Evolutionary conservation across 2,797 vertebrate genomes (phyloP).

Genomic region (Huso huso): DNA sequence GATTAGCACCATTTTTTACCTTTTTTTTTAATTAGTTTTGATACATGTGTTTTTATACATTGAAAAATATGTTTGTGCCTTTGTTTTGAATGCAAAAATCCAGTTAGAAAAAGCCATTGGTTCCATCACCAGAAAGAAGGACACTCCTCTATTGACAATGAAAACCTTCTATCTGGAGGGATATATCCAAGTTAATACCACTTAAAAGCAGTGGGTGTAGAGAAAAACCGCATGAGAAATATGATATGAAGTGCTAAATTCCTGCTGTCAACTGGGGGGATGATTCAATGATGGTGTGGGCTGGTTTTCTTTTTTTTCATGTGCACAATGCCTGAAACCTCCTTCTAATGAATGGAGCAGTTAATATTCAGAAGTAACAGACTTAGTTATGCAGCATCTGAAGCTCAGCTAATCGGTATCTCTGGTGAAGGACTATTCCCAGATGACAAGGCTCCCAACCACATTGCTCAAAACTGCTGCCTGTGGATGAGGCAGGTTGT

Average conservation of each 20-base stretch:
- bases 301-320: background rate
- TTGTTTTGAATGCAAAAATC: background rate
- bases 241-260: conserved; percentile 10
- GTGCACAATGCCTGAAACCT: background rate
- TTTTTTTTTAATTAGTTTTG: no score
- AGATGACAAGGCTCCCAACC: background rate
- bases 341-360: conserved; percentile 2
- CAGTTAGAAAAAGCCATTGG: background rate
- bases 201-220: conserved; percentile 1
- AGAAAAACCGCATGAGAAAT: conserved; percentile 2
- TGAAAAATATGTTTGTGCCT: no score
- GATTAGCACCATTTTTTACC: no score
- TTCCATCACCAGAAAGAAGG: background rate
- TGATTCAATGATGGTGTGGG: conserved; percentile 4
- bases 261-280: background rate
- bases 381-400: no score
- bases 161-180: background rate
- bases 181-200: conserved; percentile 2
- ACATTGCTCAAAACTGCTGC: no score
- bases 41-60: no score
- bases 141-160: background rate
- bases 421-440: background rate
- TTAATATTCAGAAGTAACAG: no score
- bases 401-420: background rate
- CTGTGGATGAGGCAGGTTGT: no score